Evolutionary conservation across 2,888 invertebrate genomes (phyloP), one percentile per base, ranked within the genome.

Genomic region (Ferrisia virgata): DNA sequence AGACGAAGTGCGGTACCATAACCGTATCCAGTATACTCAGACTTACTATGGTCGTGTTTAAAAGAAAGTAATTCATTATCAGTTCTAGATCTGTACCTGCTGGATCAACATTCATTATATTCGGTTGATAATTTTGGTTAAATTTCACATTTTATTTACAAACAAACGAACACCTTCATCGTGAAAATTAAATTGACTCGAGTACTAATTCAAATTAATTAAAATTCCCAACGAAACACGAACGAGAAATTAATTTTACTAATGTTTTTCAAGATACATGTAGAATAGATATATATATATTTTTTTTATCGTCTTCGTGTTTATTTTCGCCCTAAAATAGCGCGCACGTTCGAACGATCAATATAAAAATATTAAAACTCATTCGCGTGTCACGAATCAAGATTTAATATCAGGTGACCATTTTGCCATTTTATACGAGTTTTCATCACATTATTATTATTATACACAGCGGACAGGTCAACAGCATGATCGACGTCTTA

Each of bases 31-130:
- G n/a, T n/a, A n/a, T n/a, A n/a, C n/a, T n/a, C n/a, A n/a, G n/a
- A n/a, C n/a, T n/a, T n/a, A n/a, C n/a, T n/a, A 53, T 22, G 2
- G 28, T 25, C 31, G 31, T 4, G 31, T 69, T 31, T 69, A 69
- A 69, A 69, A 31, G 69, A 69, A 69, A 69, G 69, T 69, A 28
- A 69, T 69, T 69, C 69, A 18, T 31, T 69, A 69, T 31, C 69
- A 69, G 15, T 69, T 69, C 53, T 18, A 18, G 6, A 53, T 53
- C 53, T 53, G n/a, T 22, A 47, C 6, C 2, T 22, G 5, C 22
- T 53, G 11, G 22, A 53, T 53, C 22, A 53, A 22, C 22, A 22
- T 53, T 18, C 53, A 53, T 53, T 53, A 22, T 53, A 53, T 53
- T 53, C 53, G 22, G 22, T 53, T 53, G 53, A 53, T 53, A 53